Base-by-base conservation (phyloP, 2,113 vertebrate genomes). In the Serilophus lunatus region DNA sequence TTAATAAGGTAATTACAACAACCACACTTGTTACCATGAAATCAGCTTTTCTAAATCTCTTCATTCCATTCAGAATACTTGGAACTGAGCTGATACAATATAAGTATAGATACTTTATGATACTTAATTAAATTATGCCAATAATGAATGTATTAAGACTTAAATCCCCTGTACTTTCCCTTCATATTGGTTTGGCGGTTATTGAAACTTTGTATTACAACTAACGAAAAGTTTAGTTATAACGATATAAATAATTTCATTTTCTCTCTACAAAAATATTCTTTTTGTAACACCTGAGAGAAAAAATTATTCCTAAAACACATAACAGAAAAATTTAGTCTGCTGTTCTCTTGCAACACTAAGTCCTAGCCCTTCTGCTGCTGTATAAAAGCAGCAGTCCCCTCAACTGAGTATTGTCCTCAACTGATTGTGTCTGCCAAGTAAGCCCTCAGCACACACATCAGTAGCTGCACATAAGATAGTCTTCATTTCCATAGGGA, bases 21-120 rank as follows among this genome's bases (percentile, higher is more conserved):
- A 86, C 92, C 95, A 97, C 94, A 96, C 94, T 97, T 93, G 45
- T 35, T 80, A 79, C 68, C 50, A 19, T 23, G 19, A 82, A 66
- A 31, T 53, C 18, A 2, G 44, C 38, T 63, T 93, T 75, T 75
- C 68, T 90, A 51, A 38, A 70, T 64, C 29, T 38, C 38, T 82
- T 70, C n/a, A 42, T 2, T 65, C 22, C 40, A 61, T 63, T 84
- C 79, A 51, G 44, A 81, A 72, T 45, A 74, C 11, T 56, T 78
- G 49, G 75, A 82, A 82, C 24, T 74, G 50, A 47, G 44, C 18
- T 66, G 35, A 56, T 80, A 92, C 51, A 70, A 23, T 23, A 38
- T 26, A 51, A 19, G 36, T 65, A 89, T 13, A 84, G 49, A 72
- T 38, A 50, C 23, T 65, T 76, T 38, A 61, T 19, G 28, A 87